Percentiles rank a stretch among this genome's conserved stretches.
Conservation (phyloP, 2,797 vertebrate species). For the Esox masquinongy region DNA sequence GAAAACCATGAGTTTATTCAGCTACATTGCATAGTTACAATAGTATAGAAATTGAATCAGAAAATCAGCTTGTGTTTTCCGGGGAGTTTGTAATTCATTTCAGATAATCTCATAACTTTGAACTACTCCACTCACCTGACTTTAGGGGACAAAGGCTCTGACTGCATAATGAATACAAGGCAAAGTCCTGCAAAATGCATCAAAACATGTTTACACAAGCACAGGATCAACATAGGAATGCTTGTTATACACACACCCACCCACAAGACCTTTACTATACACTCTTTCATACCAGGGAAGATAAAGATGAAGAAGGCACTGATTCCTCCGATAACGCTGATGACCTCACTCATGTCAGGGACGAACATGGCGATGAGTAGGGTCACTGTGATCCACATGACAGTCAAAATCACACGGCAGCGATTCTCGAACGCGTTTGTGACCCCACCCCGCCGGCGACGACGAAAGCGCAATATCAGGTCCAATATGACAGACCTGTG, state of each 20-base stretch:
- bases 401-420: conserved; percentile 75
- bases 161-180: conserved; percentile 82
- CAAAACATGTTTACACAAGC: conserved; percentile 2
- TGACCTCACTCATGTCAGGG: conserved; percentile 89
- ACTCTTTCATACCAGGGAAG: conserved; percentile 84
- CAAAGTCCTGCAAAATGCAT: conserved; percentile 82
- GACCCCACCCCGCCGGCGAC: conserved; percentile 26
- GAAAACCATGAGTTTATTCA: neutral
- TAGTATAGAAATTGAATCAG: neutral
- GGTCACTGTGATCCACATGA: conserved; percentile 83
- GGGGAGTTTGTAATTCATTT: neutral
- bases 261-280: conserved; percentile 7
- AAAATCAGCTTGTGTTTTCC: neutral
- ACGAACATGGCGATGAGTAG: conserved; percentile 84
- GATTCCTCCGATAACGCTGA: conserved; percentile 89
- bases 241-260: neutral
- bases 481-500: conserved; percentile 86
- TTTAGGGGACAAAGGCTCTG: conserved; percentile 66
- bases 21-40: neutral
- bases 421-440: conserved; percentile 65
- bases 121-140: conserved; percentile 73
- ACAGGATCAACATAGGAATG: neutral
- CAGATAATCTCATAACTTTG: neutral
- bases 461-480: conserved; percentile 66
- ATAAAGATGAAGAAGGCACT: conserved; percentile 96